Evolutionary conservation across 1,140 invertebrate genomes (phyloP), one percentile per base, ranked within the genome.

Genomic region (Anagrus nilaparvatae): DNA sequence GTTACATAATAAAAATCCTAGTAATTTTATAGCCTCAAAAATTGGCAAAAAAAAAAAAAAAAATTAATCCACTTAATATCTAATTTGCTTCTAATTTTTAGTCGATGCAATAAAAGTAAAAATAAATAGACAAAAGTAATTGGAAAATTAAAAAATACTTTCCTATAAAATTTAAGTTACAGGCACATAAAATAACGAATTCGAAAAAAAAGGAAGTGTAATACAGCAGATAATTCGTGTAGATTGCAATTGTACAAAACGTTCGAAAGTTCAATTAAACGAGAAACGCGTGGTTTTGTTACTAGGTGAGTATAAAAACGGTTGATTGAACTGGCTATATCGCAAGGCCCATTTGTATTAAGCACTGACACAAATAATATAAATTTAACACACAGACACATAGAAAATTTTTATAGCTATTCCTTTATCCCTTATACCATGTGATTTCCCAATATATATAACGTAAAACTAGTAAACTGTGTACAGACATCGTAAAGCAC

Each of bases 201-300:
- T 10, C 27, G 17, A 19, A 12, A 6, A 20, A 5, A 14, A 27
- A 14, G 18, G 28, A 31, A 30, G 34, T 32, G 34, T 35, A 17
- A 18, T 18, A 16, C 33, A 20, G 30, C 20, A 29, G 35, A 44
- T 44, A 44, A 44, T 44, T 44, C 42, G 42, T 24, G 27, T 25
- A 34, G 35, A 44, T 44, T 44, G 42, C 35, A 44, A 44, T 34
- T 20, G 31, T 30, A 20, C 32, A n/a, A 5, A 30, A 13, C 23
- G 17, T n/a, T 32, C 5, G 29, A 35, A 38, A n/a, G n/a, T 45
- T 37, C 44, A 44, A 44, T 44, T 44, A 44, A 44, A 34, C n/a
- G n/a, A n/a, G 35, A 29, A 12, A n/a, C 21, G 21, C 27, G n/a
- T 14, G 13, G 20, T 35, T 21, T 19, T n/a, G 2, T 13, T 13